A percentile compares a stretch with the other conserved stretches of the same genome.
Evolutionary conservation across 2,113 vertebrate genomes (phyloP).

Genomic region (Tympanuchus pallidicinctus): DNA sequence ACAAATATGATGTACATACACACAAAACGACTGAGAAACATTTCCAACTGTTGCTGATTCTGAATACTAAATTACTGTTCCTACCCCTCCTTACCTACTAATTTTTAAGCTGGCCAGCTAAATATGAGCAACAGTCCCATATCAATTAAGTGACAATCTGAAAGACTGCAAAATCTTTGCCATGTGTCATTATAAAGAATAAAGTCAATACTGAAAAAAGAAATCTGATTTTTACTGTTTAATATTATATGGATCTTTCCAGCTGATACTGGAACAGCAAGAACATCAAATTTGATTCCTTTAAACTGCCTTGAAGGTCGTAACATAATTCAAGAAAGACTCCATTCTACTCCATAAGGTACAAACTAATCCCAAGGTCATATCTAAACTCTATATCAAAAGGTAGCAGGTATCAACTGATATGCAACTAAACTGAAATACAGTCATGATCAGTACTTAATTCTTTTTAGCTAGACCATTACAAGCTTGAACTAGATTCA

Average conservation of each 20-base stretch:
- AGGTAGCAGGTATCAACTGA: fast-evolving
- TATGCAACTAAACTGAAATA: neutral
- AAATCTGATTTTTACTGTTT: neutral
- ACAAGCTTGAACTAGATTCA: neutral
- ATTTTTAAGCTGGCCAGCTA: neutral
- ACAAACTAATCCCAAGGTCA: neutral
- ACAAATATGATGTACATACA: neutral
- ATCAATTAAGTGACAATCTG: neutral
- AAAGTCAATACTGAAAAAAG: neutral
- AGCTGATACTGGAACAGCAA: neutral
- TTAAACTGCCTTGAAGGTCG: neutral
- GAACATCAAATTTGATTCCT: neutral
- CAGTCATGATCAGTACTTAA: neutral
- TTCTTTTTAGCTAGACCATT: neutral
- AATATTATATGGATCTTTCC: neutral
- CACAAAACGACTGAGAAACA: neutral
- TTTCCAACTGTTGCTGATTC: neutral
- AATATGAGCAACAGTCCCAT: neutral
- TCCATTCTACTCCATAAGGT: neutral
- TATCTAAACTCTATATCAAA: neutral
- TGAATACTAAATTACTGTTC: neutral
- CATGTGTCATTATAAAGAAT: neutral
- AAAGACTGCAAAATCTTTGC: neutral
- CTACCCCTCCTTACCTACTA: neutral
- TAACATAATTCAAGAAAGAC: neutral